These are phyloP conservation scores for Podarcis muralis DNA, from an alignment of 2,113 vertebrate genomes.

Conservation along the genomic window DNA sequence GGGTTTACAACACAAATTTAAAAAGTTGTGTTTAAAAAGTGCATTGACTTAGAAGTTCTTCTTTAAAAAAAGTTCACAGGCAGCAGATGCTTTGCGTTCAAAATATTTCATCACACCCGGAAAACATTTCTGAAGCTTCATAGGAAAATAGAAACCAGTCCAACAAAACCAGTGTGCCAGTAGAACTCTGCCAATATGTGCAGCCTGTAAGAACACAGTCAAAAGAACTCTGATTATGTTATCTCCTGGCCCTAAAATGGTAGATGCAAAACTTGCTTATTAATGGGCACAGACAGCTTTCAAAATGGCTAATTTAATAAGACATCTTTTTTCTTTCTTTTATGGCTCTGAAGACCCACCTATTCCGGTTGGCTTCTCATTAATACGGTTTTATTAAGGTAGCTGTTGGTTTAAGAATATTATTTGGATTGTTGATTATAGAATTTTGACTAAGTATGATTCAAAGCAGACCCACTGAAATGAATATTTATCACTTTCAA, in stretches of 20 bases:
- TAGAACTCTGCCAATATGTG: not conserved
- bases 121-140: conserved; percentile 44
- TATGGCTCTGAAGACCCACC: not conserved
- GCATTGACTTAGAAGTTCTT: not conserved
- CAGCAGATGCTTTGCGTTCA: conserved; percentile 1
- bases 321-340: not conserved
- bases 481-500: no score
- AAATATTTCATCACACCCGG: conserved; percentile 9
- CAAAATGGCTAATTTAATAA: not conserved
- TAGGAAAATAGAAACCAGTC: rapidly evolving
- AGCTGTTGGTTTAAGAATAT: no score
- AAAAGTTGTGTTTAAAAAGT: not conserved
- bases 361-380: not conserved
- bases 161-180: not conserved
- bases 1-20: not conserved
- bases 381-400: not conserved
- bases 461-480: no score
- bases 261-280: not conserved
- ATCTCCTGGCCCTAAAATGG: not conserved
- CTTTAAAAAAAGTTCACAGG: not conserved
- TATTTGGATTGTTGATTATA: no score
- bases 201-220: not conserved
- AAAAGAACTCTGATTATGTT: not conserved
- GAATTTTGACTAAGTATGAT: no score
- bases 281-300: not conserved